Evolutionary conservation across 2,888 invertebrate species (phyloP).

Genomic region (Hyposoter dolosus): DNA sequence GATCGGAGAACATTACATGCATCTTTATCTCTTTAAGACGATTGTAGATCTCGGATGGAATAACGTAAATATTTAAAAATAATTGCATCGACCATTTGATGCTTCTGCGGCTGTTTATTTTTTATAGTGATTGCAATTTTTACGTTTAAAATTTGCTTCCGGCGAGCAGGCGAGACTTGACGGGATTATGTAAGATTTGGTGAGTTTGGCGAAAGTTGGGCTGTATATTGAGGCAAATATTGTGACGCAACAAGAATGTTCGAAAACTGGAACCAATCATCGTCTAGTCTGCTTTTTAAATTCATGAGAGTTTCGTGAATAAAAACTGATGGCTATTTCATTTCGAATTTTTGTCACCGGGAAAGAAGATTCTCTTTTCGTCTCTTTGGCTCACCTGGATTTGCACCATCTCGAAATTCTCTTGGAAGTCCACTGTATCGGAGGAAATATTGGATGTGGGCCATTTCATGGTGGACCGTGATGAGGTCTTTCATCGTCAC

Average conservation of each 20-base stretch:
- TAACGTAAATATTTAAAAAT: background rate
- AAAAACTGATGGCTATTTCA: background rate
- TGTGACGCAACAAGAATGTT: conserved; percentile 1
- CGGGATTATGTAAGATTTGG: background rate
- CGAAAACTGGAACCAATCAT: background rate
- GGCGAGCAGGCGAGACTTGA: background rate
- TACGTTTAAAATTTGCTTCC: background rate
- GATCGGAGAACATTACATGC: conserved; percentile 8
- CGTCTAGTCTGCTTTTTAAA: background rate
- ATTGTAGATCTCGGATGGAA: background rate
- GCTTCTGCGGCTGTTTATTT: background rate
- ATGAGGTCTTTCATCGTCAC: conserved; percentile 94
- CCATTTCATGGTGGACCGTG: conserved; percentile 96
- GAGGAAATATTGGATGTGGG: conserved; percentile 95
- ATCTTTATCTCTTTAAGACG: conserved; percentile 4
- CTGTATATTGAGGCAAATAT: background rate
- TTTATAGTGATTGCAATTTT: background rate
- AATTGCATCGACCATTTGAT: background rate
- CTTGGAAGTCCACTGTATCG: conserved; percentile 93
- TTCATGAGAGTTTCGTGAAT: background rate
- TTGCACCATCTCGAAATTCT: conserved; percentile 95
- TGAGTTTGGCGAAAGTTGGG: conserved; percentile 1
- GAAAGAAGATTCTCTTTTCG: background rate
- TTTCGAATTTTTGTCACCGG: background rate
- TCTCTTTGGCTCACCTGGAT: conserved; percentile 89